These are phyloP conservation scores for Syngnathoides biaculeatus DNA, from an alignment of 2,113 vertebrate genomes.

Conservation along the genomic window DNA sequence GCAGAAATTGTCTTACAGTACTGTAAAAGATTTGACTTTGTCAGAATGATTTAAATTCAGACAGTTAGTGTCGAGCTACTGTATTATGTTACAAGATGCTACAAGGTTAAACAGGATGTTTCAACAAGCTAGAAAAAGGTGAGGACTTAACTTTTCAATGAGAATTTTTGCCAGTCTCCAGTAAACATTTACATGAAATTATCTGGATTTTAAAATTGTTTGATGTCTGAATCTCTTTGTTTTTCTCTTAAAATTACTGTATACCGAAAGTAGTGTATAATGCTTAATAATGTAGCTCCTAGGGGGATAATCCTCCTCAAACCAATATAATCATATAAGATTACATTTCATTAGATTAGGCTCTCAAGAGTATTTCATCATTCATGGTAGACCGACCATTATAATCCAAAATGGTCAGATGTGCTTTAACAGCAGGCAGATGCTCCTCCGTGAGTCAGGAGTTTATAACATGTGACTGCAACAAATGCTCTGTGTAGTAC, in stretches of 20 bases:
- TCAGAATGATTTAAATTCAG: no score
- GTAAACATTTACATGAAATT: not conserved
- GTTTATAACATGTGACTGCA: slow-evolving; percentile 35
- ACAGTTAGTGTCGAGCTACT: no score
- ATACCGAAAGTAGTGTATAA: not conserved
- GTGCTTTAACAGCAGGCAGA: slow-evolving; percentile 44
- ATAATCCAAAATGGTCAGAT: slow-evolving; percentile 38
- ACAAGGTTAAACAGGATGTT: not conserved
- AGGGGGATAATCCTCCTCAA: slow-evolving; percentile 15
- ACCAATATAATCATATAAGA: slow-evolving; percentile 5
- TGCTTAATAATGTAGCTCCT: not conserved
- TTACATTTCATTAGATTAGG: not conserved
- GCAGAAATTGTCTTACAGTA: not conserved
- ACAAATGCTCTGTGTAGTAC: slow-evolving; percentile 37
- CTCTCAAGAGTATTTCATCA: slow-evolving; percentile 14
- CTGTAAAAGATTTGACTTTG: no score
- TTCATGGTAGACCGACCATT: slow-evolving; percentile 10
- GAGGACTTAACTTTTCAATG: not conserved
- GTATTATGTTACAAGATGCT: not conserved
- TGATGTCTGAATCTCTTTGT: not conserved
- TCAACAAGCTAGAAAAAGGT: not conserved
- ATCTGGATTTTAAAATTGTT: not conserved
- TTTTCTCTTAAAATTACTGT: not conserved
- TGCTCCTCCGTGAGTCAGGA: slow-evolving; percentile 52
- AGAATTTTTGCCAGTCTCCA: not conserved